Evolutionary conservation across 1,140 invertebrate genomes (phyloP).

Genomic region (Ips nitidus): DNA sequence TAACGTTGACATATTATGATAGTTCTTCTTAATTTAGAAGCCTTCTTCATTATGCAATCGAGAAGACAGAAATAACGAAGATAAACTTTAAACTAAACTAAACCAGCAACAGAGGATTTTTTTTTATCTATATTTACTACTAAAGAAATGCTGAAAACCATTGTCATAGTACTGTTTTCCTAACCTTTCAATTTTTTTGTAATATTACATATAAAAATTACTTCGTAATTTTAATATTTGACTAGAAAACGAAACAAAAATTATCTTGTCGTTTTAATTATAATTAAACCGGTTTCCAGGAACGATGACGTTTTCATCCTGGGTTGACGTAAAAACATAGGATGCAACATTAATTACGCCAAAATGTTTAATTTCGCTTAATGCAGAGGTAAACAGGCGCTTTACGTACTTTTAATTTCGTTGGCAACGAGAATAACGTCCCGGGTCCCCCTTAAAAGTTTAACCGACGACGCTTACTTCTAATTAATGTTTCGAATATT

Average conservation of each 20-base stretch:
- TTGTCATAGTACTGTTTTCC: background rate
- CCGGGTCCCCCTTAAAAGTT: constrained; percentile 3
- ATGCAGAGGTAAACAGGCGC: constrained; percentile 13
- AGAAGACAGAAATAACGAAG: no score
- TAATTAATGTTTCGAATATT: constrained; percentile 4
- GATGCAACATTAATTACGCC: constrained; percentile 14
- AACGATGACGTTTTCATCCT: background rate
- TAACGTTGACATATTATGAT: no score
- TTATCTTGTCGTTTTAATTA: background rate
- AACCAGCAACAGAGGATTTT: no score
- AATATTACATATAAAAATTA: no score
- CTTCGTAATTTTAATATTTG: no score
- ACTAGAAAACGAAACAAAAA: no score
- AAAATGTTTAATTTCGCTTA: constrained; percentile 31
- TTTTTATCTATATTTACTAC: no score
- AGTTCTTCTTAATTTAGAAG: no score
- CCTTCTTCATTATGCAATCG: no score
- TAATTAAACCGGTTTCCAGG: background rate
- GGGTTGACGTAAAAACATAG: background rate
- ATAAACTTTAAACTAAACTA: no score
- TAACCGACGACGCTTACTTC: background rate
- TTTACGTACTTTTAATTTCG: constrained; percentile 17
- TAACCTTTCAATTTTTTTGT: background rate
- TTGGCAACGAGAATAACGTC: background rate
- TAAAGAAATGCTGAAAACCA: no score